Percentiles rank a stretch among this genome's conserved stretches.
Evolutionary conservation across 2,888 invertebrate species (phyloP).

Genomic region (Morpho helenor): DNA sequence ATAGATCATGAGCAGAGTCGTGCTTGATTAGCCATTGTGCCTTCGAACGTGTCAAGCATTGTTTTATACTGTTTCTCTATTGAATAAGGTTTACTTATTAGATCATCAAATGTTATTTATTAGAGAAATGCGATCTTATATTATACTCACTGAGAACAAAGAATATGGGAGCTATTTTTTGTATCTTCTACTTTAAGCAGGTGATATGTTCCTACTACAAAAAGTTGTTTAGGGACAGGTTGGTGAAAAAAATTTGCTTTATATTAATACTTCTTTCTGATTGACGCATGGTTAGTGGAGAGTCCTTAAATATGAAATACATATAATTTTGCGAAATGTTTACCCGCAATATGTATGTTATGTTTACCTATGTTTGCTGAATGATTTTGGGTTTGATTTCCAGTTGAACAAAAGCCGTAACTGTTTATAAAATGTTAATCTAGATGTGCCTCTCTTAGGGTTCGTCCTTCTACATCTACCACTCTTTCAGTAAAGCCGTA

Average conservation of each 20-base stretch:
- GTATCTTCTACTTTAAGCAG: background rate
- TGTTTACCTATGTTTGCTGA: too few relatives aligned
- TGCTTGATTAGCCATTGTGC: conserved; percentile 33
- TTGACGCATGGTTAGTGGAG: background rate
- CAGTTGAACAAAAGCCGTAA: too few relatives aligned
- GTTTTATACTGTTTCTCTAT: conserved; percentile 20
- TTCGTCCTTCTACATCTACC: too few relatives aligned
- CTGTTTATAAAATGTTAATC: too few relatives aligned
- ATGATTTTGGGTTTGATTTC: too few relatives aligned
- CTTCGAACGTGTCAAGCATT: conserved; percentile 27
- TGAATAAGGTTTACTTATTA: conserved; percentile 13
- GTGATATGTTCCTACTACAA: too few relatives aligned
- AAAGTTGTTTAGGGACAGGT: background rate
- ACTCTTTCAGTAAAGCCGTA: too few relatives aligned
- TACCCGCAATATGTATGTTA: too few relatives aligned
- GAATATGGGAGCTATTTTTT: conserved; percentile 1
- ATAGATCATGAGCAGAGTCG: conserved; percentile 23
- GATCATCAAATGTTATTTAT: conserved; percentile 16
- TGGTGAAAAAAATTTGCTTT: background rate
- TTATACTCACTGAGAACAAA: conserved; percentile 11
- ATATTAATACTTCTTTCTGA: background rate
- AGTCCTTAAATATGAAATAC: too few relatives aligned
- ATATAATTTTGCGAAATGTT: too few relatives aligned
- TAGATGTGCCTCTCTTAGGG: too few relatives aligned
- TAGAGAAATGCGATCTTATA: conserved; percentile 8